Base-by-base conservation (phyloP, 2,113 vertebrate genomes). In the Odobenus rosmarus region DNA sequence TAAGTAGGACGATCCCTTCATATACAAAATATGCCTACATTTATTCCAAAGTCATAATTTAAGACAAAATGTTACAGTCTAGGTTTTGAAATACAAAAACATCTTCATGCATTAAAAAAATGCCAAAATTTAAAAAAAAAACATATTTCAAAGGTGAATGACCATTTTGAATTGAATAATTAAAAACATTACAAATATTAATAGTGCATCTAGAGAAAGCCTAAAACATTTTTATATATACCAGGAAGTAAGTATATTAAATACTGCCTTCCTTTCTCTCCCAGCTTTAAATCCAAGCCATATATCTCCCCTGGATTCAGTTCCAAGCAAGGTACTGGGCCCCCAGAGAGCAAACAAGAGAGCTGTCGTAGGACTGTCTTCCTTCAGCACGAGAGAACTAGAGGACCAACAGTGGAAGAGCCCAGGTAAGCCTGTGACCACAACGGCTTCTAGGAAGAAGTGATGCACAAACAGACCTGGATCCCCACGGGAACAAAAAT, bases 1-100 rank as follows among this genome's bases (percentile, higher is more conserved):
- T 81, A 97, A 88, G 95, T 67, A 53, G 95, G 71, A 88, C 77
- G 87, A 93, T 46, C 53, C 62, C 31, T 93, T 42, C 62, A 57
- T 59, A 77, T 33, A 90, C 0, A 61, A 94, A 96, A 67, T 84
- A 90, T 33, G 51, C 49, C 88, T 51, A n/a, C 16, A 64, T 86
- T 91, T 72, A 88, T 74, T 92, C 49, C 88, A 94, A 84, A 94
- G 42, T 57, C 88, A 62, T 95, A 81, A 93, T 42, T 79, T 90
- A 85, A 26, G 61, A 80, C 46, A 93, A 88, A 96, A 96, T 33
- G 6, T 46, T 87, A 71, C 4, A 84, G 51, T 42, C 18, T 46
- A 95, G 21, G 18, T 90, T 93, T 87, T 90, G 28, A 95, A 85
- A 89, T 80, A 21, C 13, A 79, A 94, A 90, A 96, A 95, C 26